Percentiles rank a stretch among this genome's conserved stretches.
These are phyloP conservation scores for Ditula angustiorana DNA, from an alignment of 2,888 invertebrate genomes.

Conservation along the genomic window DNA sequence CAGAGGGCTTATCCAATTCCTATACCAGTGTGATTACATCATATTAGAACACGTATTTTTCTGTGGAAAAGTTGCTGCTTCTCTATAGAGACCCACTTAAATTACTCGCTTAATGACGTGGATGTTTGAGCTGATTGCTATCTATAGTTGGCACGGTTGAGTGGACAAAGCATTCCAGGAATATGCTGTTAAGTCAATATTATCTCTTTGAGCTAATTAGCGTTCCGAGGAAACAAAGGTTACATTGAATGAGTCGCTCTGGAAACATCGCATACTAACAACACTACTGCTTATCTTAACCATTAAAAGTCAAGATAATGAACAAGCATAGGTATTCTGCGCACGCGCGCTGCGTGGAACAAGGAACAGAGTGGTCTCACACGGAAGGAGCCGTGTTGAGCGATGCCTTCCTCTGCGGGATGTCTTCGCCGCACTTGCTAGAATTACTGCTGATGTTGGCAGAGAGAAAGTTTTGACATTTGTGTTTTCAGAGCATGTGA, in stretches of 20 bases:
- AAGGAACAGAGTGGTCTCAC: background rate
- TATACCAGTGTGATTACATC: conserved; percentile 3
- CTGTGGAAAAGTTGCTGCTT: background rate
- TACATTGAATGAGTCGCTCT: conserved; percentile 1
- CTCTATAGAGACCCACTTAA: background rate
- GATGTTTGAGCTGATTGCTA: background rate
- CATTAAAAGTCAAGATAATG: conserved; percentile 9
- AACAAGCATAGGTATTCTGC: background rate
- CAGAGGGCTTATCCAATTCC: background rate
- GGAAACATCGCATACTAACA: background rate
- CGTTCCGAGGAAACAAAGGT: conserved; percentile 5
- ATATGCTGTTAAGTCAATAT: conserved; percentile 3
- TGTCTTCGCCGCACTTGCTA: background rate
- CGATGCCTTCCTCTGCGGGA: background rate
- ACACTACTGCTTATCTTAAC: conserved; percentile 1
- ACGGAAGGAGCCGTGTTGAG: background rate
- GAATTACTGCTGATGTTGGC: background rate
- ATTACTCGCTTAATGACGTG: conserved; percentile 9
- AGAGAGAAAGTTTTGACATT: background rate
- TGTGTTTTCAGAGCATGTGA: background rate
- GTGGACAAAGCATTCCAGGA: background rate
- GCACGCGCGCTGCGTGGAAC: too few species aligned
- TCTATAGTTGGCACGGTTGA: background rate
- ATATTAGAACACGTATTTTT: conserved; percentile 2
- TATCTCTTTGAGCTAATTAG: background rate